phyloP scores from a whole-genome alignment of 2,113 vertebrate species.

The Copsychus sechellarum region DNA sequence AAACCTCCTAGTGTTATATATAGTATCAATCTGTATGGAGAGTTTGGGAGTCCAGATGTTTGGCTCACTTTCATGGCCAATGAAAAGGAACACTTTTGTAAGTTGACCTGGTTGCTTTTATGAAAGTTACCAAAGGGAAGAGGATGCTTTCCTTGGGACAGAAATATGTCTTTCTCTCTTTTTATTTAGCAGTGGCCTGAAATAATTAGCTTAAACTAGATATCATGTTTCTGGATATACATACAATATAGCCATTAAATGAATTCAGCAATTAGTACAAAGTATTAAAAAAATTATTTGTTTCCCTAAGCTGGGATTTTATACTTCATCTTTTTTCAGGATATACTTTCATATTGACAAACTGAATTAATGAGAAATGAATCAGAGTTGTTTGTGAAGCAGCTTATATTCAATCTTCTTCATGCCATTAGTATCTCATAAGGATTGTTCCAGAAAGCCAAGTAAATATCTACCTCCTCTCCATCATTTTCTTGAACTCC shows the following conservation, averaged over 20 bases:
- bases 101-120: fast-evolving
- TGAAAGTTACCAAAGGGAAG: background rate
- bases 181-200: background rate
- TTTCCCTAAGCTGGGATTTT: background rate
- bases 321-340: background rate
- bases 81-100: background rate
- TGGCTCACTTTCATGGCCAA: background rate
- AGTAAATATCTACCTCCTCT: constrained; percentile 72
- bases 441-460: background rate
- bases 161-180: background rate
- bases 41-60: background rate
- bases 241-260: background rate
- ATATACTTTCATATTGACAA: background rate
- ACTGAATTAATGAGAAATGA: background rate
- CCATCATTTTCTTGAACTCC: constrained; percentile 87
- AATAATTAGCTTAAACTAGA: background rate
- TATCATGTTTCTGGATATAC: background rate
- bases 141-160: background rate
- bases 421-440: background rate
- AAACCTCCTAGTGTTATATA: background rate
- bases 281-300: background rate
- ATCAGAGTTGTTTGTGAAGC: background rate
- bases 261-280: background rate
- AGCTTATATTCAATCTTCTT: background rate
- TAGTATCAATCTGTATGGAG: background rate